Base-by-base conservation (phyloP, 2,888 invertebrate species). In the Watsonalla binaria region DNA sequence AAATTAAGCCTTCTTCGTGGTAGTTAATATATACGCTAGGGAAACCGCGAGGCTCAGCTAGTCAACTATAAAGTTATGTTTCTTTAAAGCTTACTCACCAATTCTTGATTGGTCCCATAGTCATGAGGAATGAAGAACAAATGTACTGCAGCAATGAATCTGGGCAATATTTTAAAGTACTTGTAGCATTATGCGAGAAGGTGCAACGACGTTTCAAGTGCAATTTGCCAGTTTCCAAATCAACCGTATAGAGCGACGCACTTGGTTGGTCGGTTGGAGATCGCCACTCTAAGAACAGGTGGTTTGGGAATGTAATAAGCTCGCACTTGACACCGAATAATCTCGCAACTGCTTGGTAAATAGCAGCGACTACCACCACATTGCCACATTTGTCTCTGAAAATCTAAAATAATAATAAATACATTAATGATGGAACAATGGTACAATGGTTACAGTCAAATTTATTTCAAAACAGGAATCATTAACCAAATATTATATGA, bases 261-360 rank as follows among this genome's bases (percentile, higher is more conserved):
- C 52, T 24, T n/a, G 51, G 49, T 2, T 50, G 45, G 6, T 64
- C 57, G 39, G 58, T 53, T 9, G 59, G 63, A 49, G 77, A 73
- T 42, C 69, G 68, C 82, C 83, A 84, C 57, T 85, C 77, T 13
- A 89, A 47, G 55, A 82, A 85, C 54, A 86, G 57, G 62, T 89
- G 87, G 56, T 82, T 79, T 0, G 82, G 78, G 55, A 86, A 86
- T 2, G 76, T 75, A 0, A 84, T 68, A 39, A 90, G 59, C 24
- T 81, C 73, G 55, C 82, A 82, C 6, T 62, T 54, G 0, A 84
- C 71, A 7, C 81, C 85, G 54, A 81, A 81, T n/a, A 67, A 66
- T 45, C 66, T 69, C 2, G 86, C 84, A 0, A 87, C 70, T 0
- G 82, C 77, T 53, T 83, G 76, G 59, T 78, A 88, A 39, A 86